Percentiles rank a stretch among this genome's conserved stretches.
phyloP scores from a whole-genome alignment of 2,113 vertebrate species.

The Apteryx owenii region DNA sequence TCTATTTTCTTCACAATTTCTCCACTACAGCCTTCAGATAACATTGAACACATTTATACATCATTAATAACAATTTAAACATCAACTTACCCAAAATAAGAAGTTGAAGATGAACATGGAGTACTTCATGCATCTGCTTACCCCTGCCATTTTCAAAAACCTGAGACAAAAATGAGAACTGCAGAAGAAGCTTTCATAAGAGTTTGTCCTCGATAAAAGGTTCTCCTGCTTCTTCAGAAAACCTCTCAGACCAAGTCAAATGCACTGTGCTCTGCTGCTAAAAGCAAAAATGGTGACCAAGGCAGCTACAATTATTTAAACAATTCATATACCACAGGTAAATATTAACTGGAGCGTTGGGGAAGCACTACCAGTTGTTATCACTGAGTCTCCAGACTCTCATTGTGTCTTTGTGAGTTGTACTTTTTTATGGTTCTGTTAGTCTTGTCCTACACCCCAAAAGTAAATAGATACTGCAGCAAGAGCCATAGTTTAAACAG shows the following conservation, averaged over 20 bases:
- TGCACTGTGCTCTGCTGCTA: neutral
- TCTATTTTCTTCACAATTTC: constrained; percentile 43
- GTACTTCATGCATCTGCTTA: constrained; percentile 86
- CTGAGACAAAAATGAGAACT: neutral
- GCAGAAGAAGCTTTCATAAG: neutral
- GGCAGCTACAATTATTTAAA: neutral
- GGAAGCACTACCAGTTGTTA: constrained; percentile 53
- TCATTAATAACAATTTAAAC: constrained; percentile 55
- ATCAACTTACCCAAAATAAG: constrained; percentile 89
- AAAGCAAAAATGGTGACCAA: constrained; percentile 2
- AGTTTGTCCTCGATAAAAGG: neutral
- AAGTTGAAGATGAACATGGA: constrained; percentile 92
- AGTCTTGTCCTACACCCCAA: constrained; percentile 13
- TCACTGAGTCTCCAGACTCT: constrained; percentile 7
- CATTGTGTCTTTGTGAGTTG: neutral
- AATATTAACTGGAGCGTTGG: constrained; percentile 74
- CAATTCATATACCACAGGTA: constrained; percentile 39
- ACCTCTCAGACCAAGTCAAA: neutral
- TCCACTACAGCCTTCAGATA: constrained; percentile 28
- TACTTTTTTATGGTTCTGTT: neutral
- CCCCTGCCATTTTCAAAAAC: constrained; percentile 82
- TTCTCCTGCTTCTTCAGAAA: neutral
- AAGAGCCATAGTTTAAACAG: neutral
- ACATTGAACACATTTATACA: constrained; percentile 14
- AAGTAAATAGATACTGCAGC: constrained; percentile 61